phyloP scores from a whole-genome alignment of 1,140 invertebrate species.

The Bombus terrestris region DNA sequence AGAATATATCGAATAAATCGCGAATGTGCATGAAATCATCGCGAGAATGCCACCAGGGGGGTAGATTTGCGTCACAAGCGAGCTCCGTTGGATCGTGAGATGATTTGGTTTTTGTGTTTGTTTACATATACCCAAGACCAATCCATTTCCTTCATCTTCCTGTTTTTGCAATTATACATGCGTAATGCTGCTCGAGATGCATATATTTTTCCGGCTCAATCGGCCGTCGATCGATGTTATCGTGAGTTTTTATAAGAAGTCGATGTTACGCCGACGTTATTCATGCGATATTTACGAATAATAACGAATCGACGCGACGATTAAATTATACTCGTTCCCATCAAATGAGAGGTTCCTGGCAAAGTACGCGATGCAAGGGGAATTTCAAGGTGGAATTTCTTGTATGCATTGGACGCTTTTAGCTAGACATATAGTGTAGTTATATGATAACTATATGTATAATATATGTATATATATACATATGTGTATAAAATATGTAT shows the following conservation, averaged over 20 bases:
- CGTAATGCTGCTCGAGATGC: neutral
- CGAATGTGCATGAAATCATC: slow-evolving; percentile 27
- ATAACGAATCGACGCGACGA: neutral
- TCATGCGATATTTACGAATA: neutral
- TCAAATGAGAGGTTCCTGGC: neutral
- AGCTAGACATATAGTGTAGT: no score
- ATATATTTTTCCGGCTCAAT: neutral
- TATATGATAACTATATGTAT: neutral
- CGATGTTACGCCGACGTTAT: neutral
- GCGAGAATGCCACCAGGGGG: neutral
- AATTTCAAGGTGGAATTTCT: neutral
- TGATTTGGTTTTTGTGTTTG: slow-evolving; percentile 17
- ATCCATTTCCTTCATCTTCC: neutral
- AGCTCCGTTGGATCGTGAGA: neutral
- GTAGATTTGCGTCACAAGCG: slow-evolving; percentile 37
- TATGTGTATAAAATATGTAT: no score
- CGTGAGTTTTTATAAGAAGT: neutral
- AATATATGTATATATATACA: no score
- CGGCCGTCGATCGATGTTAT: neutral
- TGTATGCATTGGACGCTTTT: neutral
- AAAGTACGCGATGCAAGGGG: neutral
- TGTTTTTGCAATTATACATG: slow-evolving; percentile 1
- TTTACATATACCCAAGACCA: neutral
- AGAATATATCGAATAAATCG: slow-evolving; percentile 14
- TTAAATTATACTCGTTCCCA: slow-evolving; percentile 1